Conservation (phyloP, 2,888 invertebrate genomes). For the Epinotia nisella region DNA sequence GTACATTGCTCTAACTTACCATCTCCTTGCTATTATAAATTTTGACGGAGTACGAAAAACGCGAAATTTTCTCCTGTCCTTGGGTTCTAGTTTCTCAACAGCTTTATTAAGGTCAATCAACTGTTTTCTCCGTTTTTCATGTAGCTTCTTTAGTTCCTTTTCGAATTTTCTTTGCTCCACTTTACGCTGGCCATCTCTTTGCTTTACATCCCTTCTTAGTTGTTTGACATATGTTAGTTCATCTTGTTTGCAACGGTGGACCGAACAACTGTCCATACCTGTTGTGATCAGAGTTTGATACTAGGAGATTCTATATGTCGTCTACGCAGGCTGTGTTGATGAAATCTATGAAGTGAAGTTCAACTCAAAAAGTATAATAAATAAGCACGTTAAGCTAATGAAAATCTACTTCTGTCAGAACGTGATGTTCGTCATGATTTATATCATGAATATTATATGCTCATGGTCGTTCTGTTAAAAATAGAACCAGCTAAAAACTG, state of each 20-base stretch:
- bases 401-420: neutral
- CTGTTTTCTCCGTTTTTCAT: neutral
- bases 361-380: no score
- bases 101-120: neutral
- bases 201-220: slow-evolving; percentile 12
- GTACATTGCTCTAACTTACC: neutral
- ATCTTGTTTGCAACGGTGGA: slow-evolving; percentile 4
- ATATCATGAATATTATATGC: neutral
- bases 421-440: neutral
- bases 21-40: slow-evolving; percentile 13
- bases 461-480: neutral
- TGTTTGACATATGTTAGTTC: slow-evolving; percentile 2
- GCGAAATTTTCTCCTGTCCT: slow-evolving; percentile 1
- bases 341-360: neutral
- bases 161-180: neutral
- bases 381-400: neutral
- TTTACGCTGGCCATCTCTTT: neutral
- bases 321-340: neutral
- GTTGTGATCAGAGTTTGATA: neutral
- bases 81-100: slow-evolving; percentile 1
- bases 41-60: slow-evolving; percentile 16
- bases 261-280: slow-evolving; percentile 8
- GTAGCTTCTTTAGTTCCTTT: neutral
- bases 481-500: no score
- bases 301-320: no score